Percentiles rank a stretch among this genome's conserved stretches.
These are phyloP conservation scores for Urocyon cinereoargenteus DNA, from an alignment of 2,797 vertebrate species.

Conservation along the genomic window DNA sequence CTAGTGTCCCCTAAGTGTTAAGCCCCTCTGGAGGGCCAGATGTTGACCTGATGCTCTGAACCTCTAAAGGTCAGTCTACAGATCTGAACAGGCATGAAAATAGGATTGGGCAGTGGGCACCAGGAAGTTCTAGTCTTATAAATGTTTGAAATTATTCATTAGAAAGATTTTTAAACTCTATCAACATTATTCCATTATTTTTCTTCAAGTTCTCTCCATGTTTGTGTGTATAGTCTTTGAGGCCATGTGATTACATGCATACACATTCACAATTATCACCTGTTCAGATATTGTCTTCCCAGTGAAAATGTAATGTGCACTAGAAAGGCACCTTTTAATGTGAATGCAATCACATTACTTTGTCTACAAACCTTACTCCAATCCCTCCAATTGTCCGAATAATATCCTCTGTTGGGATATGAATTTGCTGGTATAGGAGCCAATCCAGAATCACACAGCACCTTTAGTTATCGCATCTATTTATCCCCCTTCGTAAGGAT, in stretches of 20 bases:
- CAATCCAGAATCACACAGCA: not conserved
- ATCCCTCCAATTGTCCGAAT: not conserved
- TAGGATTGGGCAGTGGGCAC: not conserved
- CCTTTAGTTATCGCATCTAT: not conserved
- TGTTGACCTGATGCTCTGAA: not conserved
- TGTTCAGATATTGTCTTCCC: not conserved
- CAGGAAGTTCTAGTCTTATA: not conserved
- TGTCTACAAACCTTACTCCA: not conserved
- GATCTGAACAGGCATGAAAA: not conserved
- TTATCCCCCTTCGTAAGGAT: not conserved
- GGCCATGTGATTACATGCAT: not conserved
- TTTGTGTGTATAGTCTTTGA: not conserved
- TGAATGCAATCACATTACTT: not conserved
- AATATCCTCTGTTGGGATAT: not conserved
- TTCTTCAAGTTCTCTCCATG: not conserved
- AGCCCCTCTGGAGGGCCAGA: not conserved
- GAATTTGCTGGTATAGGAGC: not conserved
- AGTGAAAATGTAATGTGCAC: not conserved
- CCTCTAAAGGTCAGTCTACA: not conserved
- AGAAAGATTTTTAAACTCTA: not conserved
- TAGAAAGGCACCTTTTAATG: not conserved
- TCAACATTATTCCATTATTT: not conserved
- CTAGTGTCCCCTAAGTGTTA: not conserved
- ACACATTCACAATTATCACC: not conserved
- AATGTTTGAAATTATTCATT: not conserved